These are phyloP conservation scores for Rallus limicola DNA, from an alignment of 2,113 vertebrate species.

Conservation along the genomic window DNA sequence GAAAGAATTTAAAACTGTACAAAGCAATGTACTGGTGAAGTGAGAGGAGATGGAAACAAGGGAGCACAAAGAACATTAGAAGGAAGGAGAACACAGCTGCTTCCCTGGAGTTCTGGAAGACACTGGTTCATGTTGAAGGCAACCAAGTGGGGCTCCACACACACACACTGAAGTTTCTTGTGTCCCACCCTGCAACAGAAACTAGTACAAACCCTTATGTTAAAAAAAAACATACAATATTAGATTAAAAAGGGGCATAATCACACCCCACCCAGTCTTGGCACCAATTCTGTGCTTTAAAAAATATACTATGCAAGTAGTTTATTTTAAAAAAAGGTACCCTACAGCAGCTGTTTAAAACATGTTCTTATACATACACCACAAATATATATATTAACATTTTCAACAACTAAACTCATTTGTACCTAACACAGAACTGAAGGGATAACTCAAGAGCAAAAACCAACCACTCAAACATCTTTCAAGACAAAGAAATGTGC, in stretches of 20 bases:
- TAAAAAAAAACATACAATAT: slow-evolving; percentile 22
- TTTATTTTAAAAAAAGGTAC: slow-evolving; percentile 74
- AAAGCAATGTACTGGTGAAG: slow-evolving; percentile 60
- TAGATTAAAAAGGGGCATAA: slow-evolving; percentile 46
- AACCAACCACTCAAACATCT: slow-evolving; percentile 50
- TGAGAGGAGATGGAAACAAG: neutral
- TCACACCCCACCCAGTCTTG: slow-evolving; percentile 70
- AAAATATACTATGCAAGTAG: slow-evolving; percentile 76
- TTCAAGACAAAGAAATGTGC: slow-evolving; percentile 62
- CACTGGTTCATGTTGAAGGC: slow-evolving; percentile 28
- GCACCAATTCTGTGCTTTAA: slow-evolving; percentile 79
- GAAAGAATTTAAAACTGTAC: slow-evolving; percentile 82
- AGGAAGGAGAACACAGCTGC: slow-evolving; percentile 28
- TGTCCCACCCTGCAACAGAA: slow-evolving; percentile 25
- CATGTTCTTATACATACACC: slow-evolving; percentile 74
- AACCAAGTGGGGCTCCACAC: slow-evolving; percentile 14
- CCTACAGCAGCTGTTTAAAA: slow-evolving; percentile 80
- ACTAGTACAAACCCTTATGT: neutral
- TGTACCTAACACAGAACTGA: slow-evolving; percentile 80
- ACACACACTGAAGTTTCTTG: neutral
- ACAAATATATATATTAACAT: slow-evolving; percentile 82
- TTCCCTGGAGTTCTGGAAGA: slow-evolving; percentile 29
- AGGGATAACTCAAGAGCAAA: slow-evolving; percentile 52
- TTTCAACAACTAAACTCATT: slow-evolving; percentile 80
- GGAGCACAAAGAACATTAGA: neutral